Evolutionary conservation across 2,113 vertebrate genomes (phyloP), one percentile per base, ranked within the genome.

Genomic region (Holacanthus passer): DNA sequence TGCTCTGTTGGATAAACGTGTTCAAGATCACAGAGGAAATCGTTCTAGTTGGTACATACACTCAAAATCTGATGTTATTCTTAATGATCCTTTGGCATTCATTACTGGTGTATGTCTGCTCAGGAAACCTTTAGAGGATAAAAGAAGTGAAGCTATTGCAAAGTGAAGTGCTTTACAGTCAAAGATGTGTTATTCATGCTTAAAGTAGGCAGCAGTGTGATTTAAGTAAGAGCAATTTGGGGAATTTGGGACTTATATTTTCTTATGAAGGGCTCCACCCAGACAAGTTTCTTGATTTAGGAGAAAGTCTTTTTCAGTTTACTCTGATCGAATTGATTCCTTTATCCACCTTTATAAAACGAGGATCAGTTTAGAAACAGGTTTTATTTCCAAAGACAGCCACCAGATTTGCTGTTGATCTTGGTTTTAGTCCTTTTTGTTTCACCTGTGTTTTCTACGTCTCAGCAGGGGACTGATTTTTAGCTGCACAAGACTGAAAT

Each of bases 151-250:
- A 71, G 39, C 31, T 45, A 41, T 62, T 59, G 22, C 29, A 60
- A 35, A 79, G 65, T 62, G 10, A 78, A 41, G 45, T 52, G 59
- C 16, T 67, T 64, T 76, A 17, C 29, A 76, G 16, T 45, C 27
- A 64, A 47, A 48, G 31, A 6, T 1, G 7, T 41, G 9, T 37
- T 65, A 22, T 73, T 60, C 2, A 66, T 9, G 31, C 24, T 73
- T 39, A 22, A 37, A 59, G 47, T 5, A 65, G 24, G 11, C 5
- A 62, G 32, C 12, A 63, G 39, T 35, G 8, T 47, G 20, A 47
- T 72, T 77, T 29, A 19, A 47, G n/a, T 29, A 14, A 52, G 35
- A 78, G 53, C 20, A 27, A 70, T 71, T 50, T 29, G 16, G 29
- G 37, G 68, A 29, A 66, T 66, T 60, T 59, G 56, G n/a, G 20